Evolutionary conservation across 2,888 invertebrate species (phyloP).

Genomic region (Galeopsomyia nigrocyanea): DNA sequence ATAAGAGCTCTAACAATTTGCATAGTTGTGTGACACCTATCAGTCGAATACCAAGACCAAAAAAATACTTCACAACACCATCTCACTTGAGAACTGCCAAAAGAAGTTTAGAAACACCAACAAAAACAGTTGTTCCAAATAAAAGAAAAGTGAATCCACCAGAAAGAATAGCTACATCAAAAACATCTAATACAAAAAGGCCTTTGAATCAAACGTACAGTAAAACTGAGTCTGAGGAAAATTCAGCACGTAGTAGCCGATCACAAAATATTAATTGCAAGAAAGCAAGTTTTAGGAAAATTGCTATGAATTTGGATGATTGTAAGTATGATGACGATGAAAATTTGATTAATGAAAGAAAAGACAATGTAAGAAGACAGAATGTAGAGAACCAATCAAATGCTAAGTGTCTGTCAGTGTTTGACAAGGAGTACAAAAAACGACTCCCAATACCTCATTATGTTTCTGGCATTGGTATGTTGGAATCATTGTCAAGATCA

Average conservation of each 20-base stretch:
- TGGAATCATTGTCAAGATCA: constrained; percentile 16
- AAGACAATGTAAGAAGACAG: background rate
- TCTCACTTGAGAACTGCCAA: constrained; percentile 2
- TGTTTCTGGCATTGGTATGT: constrained; percentile 21
- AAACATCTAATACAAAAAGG: background rate
- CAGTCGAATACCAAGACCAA: constrained; percentile 32
- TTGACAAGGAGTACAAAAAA: background rate
- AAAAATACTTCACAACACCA: constrained; percentile 31
- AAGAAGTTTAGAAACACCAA: constrained; percentile 1
- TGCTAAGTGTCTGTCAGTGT: background rate
- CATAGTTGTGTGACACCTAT: constrained; percentile 13
- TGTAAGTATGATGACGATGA: constrained; percentile 54
- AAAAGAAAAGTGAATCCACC: constrained; percentile 22
- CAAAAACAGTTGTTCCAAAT: constrained; percentile 9
- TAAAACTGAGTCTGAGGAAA: constrained; percentile 15
- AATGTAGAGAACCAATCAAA: background rate
- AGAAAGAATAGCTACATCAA: background rate
- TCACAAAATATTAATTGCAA: background rate
- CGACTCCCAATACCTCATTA: background rate
- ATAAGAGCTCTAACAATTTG: constrained; percentile 6
- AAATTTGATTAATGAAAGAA: constrained; percentile 3
- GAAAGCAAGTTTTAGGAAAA: constrained; percentile 41
- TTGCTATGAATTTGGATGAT: constrained; percentile 55
- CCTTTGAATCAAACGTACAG: constrained; percentile 23
- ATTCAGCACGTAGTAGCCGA: background rate